A percentile compares a stretch with the other conserved stretches of the same genome.
phyloP scores from a whole-genome alignment of 2,888 invertebrate genomes.

The Chrysolina americana region DNA sequence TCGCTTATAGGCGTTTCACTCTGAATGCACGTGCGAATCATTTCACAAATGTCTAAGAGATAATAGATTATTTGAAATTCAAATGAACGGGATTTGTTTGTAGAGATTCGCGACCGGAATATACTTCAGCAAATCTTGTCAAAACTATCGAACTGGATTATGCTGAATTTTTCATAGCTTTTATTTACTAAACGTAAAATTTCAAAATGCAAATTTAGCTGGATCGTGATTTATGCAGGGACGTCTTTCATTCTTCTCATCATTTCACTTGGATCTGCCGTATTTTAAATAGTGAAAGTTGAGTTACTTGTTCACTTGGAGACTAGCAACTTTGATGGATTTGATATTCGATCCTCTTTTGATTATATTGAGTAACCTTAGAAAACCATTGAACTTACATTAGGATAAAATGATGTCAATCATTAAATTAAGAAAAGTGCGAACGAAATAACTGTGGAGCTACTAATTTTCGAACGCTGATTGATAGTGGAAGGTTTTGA shows the following conservation, averaged over 20 bases:
- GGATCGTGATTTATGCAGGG: conserved; percentile 41
- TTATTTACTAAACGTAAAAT: conserved; percentile 63
- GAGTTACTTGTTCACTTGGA: background rate
- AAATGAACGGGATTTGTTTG: conserved; percentile 67
- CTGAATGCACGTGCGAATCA: conserved; percentile 64
- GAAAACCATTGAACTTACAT: background rate
- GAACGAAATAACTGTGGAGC: too few species aligned
- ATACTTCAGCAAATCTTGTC: conserved; percentile 63
- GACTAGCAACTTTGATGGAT: background rate
- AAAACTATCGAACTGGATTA: conserved; percentile 65
- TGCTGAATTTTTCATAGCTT: conserved; percentile 67
- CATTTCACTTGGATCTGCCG: conserved; percentile 7
- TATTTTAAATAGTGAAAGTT: background rate
- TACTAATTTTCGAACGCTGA: too few species aligned
- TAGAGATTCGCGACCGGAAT: conserved; percentile 59
- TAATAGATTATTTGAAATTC: conserved; percentile 68
- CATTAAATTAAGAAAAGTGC: background rate
- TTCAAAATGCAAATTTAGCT: conserved; percentile 61
- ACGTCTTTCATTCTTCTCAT: background rate
- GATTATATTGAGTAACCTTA: background rate
- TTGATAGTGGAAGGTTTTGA: too few species aligned
- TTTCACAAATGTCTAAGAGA: conserved; percentile 61
- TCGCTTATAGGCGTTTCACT: conserved; percentile 29
- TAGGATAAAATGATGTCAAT: background rate
- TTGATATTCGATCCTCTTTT: background rate